Base-by-base conservation (phyloP, 2,797 vertebrate genomes). In the Sebastes matsubarae region DNA sequence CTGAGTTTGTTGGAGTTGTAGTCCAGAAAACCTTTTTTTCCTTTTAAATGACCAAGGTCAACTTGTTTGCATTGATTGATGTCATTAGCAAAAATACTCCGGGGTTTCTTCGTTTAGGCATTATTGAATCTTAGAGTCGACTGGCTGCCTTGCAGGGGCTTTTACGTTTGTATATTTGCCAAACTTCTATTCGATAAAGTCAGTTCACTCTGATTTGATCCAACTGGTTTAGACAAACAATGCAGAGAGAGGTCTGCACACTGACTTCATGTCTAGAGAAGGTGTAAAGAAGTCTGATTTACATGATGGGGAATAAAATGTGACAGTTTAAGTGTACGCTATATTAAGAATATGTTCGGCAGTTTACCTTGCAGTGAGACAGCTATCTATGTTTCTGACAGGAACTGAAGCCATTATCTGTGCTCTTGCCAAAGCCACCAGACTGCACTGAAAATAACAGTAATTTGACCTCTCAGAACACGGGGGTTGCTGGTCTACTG, bases 1-100 rank as follows among this genome's bases (percentile, higher is more conserved):
- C 24, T 9, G 4, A 52, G 71, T 71, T 58, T 59, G 69, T 36
- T 34, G 22, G 9, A 25, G 22, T 29, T 72, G 27, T n/a, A 59
- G 32, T 77, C 66, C 4, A 5, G 20, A 75, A 58, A 72, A 72
- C 1, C 3, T 66, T 5, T 55, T 55, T 34, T 72, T 18, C 11
- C 16, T 3, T 11, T 61, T 27, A 27, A 67, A 77, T 29, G 57
- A 29, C 52, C 7, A 2, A 2, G 16, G 18, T 75, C 16, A 24
- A 5, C 38, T 65, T 70, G 22, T 65, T 68, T 72, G n/a, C 54
- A 57, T 65, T 11, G 22, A 76, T 34, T 24, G 25, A 64, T 5
- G 55, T 38, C 34, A 80, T 77, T 36, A 60, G 34, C 3, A 25
- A 79, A 85, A 67, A 24, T 34, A 52, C 65, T 32, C 6, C 0